Evolutionary conservation across 2,113 vertebrate species (phyloP), one percentile per base, ranked within the genome.

Genomic region (Engraulis encrasicolus): DNA sequence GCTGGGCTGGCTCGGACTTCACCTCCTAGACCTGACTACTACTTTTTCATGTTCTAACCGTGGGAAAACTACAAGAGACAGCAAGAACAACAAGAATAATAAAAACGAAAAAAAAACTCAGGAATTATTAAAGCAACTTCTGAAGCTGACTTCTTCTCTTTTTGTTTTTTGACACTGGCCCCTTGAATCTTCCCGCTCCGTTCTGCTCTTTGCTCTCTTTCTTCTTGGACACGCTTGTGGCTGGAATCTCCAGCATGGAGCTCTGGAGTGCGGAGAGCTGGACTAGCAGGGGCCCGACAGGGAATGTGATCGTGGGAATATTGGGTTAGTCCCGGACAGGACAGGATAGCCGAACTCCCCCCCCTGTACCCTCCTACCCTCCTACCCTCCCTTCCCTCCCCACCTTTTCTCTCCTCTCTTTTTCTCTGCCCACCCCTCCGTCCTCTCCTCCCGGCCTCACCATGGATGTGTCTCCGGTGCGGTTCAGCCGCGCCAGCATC

Each of bases 401-500:
- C 20, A 27, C 83, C 78, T 50, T n/a, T n/a, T n/a, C 80, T 49
- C 15, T 45, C 40, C 40, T 45, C 40, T 45, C 40, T 9, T 45
- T 9, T 45, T 45, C 9, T 37, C 50, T 20, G 84, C 37, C 50
- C 40, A 11, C 54, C 71, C 84, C 40, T 82, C 80, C 80, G n/a
- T 58, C 20, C 23, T 79, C 78, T 79, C 48, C 82, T 37, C 31
- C 50, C 27, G 66, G 66, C 66, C 66, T 34, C 23, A 14, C 31
- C 50, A 89, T 99, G 98, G 98, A 99, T 95, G 93, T 98, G 91
- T 95, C 96, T 84, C 93, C 97, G 84, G 94, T 96, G 50, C 98
- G 96, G 90, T 99, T 97, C 97, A 98, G 96, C 93, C 96, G 96
- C 91, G 95, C 96, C 89, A 97, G 96, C 89, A 95, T 99, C 93